Evolutionary conservation across 2,113 vertebrate species (phyloP).

Genomic region (Salvelinus sp.): DNA sequence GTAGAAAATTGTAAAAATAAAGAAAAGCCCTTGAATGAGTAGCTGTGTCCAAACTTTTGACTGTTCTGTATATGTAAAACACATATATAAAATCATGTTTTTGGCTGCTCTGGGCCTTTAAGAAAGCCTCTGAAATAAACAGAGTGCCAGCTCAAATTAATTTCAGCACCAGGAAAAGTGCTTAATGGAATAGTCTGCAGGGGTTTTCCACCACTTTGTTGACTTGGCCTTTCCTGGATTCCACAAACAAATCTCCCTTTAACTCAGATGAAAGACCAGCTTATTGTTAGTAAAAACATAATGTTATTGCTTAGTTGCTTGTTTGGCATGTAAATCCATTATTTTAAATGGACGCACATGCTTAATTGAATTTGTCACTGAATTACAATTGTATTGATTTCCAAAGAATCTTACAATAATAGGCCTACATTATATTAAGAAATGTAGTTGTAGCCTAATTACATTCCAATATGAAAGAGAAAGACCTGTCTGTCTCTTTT

Average conservation of each 20-base stretch:
- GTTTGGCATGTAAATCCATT: constrained; percentile 36
- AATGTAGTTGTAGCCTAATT: constrained; percentile 3
- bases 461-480: background rate
- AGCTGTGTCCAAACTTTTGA: no score
- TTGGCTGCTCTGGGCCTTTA: constrained; percentile 66
- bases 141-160: constrained; percentile 70
- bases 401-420: constrained; percentile 5
- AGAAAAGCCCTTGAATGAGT: no score
- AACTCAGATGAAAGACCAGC: constrained; percentile 64
- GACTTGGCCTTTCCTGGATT: constrained; percentile 70
- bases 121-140: constrained; percentile 67
- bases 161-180: constrained; percentile 59
- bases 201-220: constrained; percentile 70
- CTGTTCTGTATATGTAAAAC: no score
- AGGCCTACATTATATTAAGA: constrained; percentile 2
- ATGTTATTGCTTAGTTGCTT: constrained; percentile 59
- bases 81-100: constrained; percentile 35
- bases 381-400: constrained; percentile 19
- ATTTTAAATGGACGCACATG: constrained; percentile 36
- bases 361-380: constrained; percentile 27
- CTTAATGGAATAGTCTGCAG: constrained; percentile 65
- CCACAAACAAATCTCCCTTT: constrained; percentile 57
- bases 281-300: constrained; percentile 66
- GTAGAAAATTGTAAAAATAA: no score
- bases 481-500: background rate